Evolutionary conservation across 2,888 invertebrate genomes (phyloP), one percentile per base, ranked within the genome.

Genomic region (Hemithea aestivaria): DNA sequence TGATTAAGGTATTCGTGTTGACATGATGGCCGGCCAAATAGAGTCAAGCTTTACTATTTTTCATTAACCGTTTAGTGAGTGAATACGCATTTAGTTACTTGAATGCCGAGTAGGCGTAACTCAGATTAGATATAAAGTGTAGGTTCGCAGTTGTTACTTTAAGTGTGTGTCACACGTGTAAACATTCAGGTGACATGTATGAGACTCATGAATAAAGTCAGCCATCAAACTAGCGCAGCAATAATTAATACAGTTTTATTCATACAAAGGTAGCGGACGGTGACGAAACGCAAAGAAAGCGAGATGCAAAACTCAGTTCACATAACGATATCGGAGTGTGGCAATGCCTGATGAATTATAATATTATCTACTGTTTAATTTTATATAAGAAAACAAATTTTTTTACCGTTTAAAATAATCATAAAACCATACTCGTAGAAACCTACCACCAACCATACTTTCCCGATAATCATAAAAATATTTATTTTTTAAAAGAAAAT

Each of bases 1-100:
- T 68, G 73, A 82, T 85, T 83, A 82, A 70, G 68, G 62, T 68
- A 75, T 77, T 73, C 74, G 57, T 85, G 85, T 85, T 80, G 79
- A 83, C 84, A 82, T 83, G 78, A 85, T 81, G 67, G 58, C 64
- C 61, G 64, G 65, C 59, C 69, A 75, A 80, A 77, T 72, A 67
- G 62, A 73, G 69, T 78, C 72, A 80, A 81, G 73, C 63, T 66
- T 49, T 54, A 56, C 60, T 53, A 76, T 76, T 67, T 71, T 64
- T 74, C 68, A 78, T 56, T 51, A 53, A 42, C 48, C 52, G 49
- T 57, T 53, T 53, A 46, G 27, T 46, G 35, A 38, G 36, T 41
- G 27, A 31, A 40, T 27, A 27, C 27, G 21, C 20, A 10, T 36
- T 39, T 37, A 28, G 27, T 40, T 40, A 34, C 10, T 30, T 44